Percentiles rank a stretch among this genome's conserved stretches.
Evolutionary conservation across 1,140 invertebrate species (phyloP).

Genomic region (Drosophila asahinai): DNA sequence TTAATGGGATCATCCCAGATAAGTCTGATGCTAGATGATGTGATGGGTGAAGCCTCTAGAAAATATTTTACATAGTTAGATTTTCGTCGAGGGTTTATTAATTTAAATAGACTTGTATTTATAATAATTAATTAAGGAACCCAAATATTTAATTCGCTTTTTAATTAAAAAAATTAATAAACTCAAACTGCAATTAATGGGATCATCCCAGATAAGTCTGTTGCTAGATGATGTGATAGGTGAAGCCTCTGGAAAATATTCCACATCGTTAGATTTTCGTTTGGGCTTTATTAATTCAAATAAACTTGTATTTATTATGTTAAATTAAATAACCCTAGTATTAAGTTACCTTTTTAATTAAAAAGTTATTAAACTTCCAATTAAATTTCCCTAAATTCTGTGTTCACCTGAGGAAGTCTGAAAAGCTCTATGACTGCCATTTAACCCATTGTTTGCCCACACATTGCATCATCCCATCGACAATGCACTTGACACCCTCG

Average conservation of each 20-base stretch:
- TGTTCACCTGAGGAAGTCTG: neutral
- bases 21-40: neutral
- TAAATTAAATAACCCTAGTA: too few relatives aligned
- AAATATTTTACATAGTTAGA: neutral
- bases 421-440: neutral
- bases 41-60: neutral
- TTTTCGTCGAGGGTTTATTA: too few relatives aligned
- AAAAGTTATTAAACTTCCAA: too few relatives aligned
- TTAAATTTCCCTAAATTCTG: neutral
- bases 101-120: neutral
- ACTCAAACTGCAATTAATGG: slow-evolving; percentile 32
- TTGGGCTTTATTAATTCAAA: neutral
- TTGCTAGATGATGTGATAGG: neutral
- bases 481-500: slow-evolving; percentile 19
- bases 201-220: slow-evolving; percentile 18
- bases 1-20: slow-evolving; percentile 34
- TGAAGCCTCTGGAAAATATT: neutral
- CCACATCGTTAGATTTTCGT: neutral
- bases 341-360: too few relatives aligned
- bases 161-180: too few relatives aligned
- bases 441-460: neutral
- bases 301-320: too few relatives aligned
- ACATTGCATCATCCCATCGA: neutral
- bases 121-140: too few relatives aligned
- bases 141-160: too few relatives aligned